Percentiles rank a stretch among this genome's conserved stretches.
phyloP scores from a whole-genome alignment of 2,113 vertebrate species.

The Crotalus horridus region DNA sequence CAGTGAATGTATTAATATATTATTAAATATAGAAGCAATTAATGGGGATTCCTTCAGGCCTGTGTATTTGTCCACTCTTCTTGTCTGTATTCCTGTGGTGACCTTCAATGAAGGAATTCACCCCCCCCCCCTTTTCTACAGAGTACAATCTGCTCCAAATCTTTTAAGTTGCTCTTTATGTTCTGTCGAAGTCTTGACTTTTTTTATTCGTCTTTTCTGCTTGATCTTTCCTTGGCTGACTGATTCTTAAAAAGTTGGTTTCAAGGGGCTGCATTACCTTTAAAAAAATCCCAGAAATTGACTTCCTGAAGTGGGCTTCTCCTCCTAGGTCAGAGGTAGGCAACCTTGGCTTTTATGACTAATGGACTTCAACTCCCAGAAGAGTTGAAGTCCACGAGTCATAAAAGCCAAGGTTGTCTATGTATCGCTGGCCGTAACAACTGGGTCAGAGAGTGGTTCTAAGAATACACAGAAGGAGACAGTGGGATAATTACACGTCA shows the following conservation, averaged over 20 bases:
- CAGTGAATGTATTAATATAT: background rate
- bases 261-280: background rate
- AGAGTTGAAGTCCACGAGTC: no score
- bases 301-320: background rate
- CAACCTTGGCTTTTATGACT: no score
- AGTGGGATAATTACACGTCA: background rate
- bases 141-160: background rate
- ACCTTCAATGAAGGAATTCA: background rate
- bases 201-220: background rate
- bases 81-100: background rate
- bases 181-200: background rate
- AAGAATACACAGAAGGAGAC: background rate
- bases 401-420: no score
- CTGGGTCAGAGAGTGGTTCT: background rate
- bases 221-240: background rate
- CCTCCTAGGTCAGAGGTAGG: background rate
- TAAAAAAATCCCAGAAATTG: background rate
- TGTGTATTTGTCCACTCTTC: background rate
- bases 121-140: background rate
- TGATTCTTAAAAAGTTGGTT: background rate
- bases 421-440: background rate
- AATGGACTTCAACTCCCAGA: no score
- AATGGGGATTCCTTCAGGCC: background rate
- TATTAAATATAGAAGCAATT: background rate
- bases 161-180: background rate